A percentile compares a stretch with the other conserved stretches of the same genome.
These are phyloP conservation scores for Entomobrya proxima DNA, from an alignment of 2,888 invertebrate genomes.

Conservation along the genomic window DNA sequence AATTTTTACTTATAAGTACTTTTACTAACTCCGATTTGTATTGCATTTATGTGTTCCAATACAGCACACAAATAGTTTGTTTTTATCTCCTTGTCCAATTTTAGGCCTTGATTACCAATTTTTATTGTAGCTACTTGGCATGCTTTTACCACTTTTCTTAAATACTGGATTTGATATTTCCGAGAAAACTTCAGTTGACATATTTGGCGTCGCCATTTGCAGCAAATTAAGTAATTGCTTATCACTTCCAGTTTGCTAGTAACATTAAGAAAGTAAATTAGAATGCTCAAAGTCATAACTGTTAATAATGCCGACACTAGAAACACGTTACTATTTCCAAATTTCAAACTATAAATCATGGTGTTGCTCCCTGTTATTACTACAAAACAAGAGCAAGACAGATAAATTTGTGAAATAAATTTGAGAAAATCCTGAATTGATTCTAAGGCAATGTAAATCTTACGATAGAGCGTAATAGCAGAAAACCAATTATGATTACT, in stretches of 20 bases:
- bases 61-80: background rate
- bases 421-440: background rate
- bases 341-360: background rate
- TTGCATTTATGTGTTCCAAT: background rate
- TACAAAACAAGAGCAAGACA: background rate
- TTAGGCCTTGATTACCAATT: background rate
- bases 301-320: background rate
- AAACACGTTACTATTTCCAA: background rate
- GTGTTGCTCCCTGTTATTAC: background rate
- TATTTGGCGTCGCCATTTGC: background rate
- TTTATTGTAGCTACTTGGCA: background rate
- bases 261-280: background rate
- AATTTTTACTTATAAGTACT: no score
- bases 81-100: background rate
- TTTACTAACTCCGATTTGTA: background rate
- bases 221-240: background rate
- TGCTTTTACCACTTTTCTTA: background rate
- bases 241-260: background rate
- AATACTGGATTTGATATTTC: background rate
- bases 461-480: background rate
- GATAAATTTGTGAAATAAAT: background rate
- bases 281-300: background rate
- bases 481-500: background rate
- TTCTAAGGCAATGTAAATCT: background rate
- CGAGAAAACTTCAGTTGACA: background rate